Base-by-base conservation (phyloP, 2,113 vertebrate genomes). In the Thinocorus orbignyianus region DNA sequence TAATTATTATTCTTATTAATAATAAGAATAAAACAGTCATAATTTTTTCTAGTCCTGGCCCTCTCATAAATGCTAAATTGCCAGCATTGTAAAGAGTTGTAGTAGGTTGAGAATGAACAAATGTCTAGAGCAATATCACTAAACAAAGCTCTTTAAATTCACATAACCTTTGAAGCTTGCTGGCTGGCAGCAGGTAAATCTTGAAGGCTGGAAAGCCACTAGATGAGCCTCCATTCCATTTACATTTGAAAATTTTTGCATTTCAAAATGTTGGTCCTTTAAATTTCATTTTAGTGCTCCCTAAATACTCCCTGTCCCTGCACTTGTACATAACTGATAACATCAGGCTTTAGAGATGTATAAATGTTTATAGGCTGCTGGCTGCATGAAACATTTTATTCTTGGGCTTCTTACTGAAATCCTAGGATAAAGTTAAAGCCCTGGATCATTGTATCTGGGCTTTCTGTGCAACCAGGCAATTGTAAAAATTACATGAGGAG, bases 91-190 rank as follows among this genome's bases (percentile, higher is more conserved):
- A 70, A 62, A 41, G 49, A 91, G 52, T n/a, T 0, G 0, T 58
- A 83, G 72, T 68, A 66, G 80, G 60, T 39, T 81, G 96, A 91
- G 69, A 42, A 89, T 85, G 73, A 84, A 54, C 76, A 77, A 81
- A 88, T 52, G 82, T 54, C 44, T 28, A 73, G 19, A 71, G 66
- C 51, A 39, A 82, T 41, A 62, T 88, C 52, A 62, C 76, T 93
- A 84, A 94, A 92, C 92, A 94, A 78, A 93, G 71, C 82, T 80
- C 88, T 88, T 92, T 23, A 86, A 77, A 66, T 93, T 96, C 76
- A 51, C 30, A 14, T 51, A 88, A 83, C 51, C 86, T 93, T 82
- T 93, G 93, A 96, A 94, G 62, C 66, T 85, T 91, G 88, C 60
- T 5, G n/a, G 54, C 55, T 86, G 93, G 66, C 66, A 94, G 68